Evolutionary conservation across 2,113 vertebrate species (phyloP).

Genomic region (Symphodus melops): DNA sequence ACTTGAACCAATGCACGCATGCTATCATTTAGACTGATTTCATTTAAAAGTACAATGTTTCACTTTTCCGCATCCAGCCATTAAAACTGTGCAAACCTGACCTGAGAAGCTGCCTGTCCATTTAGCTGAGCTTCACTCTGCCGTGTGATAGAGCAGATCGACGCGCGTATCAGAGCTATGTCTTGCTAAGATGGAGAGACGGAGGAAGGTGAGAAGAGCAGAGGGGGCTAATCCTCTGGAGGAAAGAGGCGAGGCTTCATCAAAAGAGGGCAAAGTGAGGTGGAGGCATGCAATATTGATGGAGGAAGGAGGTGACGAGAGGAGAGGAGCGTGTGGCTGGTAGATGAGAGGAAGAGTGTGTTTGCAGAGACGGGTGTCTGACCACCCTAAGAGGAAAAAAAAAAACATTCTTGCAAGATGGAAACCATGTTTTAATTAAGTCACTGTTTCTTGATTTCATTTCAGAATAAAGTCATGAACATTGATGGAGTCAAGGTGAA

Average conservation of each 20-base stretch:
- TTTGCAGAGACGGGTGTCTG: constrained; percentile 10
- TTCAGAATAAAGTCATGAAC: constrained; percentile 94
- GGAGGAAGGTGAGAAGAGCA: constrained; percentile 1
- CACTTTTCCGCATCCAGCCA: constrained; percentile 7
- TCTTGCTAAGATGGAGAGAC: constrained; percentile 8
- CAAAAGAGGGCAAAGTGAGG: constrained; percentile 41
- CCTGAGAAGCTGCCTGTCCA: neutral
- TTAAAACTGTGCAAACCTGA: constrained; percentile 4
- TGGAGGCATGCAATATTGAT: constrained; percentile 72
- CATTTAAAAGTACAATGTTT: constrained; percentile 14
- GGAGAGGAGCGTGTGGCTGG: constrained; percentile 9
- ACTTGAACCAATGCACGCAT: neutral
- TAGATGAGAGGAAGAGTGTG: constrained; percentile 31
- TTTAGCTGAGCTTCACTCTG: constrained; percentile 15
- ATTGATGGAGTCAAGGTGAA: constrained; percentile 94
- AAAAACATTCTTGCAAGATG: neutral
- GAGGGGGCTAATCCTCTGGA: constrained; percentile 46
- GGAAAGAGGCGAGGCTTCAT: constrained; percentile 42
- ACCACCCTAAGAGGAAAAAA: constrained; percentile 11
- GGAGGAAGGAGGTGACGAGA: too few species aligned
- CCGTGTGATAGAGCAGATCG: constrained; percentile 16
- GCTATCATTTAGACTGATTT: constrained; percentile 2
- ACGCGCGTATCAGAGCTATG: constrained; percentile 38
- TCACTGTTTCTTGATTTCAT: constrained; percentile 48
- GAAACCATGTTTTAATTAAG: constrained; percentile 17